Percentiles rank a stretch among this genome's conserved stretches.
Evolutionary conservation across 2,797 vertebrate species (phyloP).

Genomic region (Anniella stebbinsi): DNA sequence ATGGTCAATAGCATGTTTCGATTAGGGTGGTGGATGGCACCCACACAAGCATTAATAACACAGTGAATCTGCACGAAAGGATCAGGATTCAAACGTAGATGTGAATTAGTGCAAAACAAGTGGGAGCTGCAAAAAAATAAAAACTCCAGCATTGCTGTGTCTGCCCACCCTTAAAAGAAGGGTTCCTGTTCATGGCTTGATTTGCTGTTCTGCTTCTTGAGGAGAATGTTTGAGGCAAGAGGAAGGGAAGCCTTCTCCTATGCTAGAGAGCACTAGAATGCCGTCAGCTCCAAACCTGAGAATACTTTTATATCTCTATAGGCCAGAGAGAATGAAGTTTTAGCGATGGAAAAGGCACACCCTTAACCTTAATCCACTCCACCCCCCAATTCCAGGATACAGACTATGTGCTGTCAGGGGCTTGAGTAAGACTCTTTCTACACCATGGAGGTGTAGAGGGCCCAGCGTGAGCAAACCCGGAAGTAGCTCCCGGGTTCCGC

Average conservation of each 20-base stretch:
- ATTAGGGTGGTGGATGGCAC: constrained; percentile 51
- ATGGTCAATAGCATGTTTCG: constrained; percentile 65
- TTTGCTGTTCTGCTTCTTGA: background rate
- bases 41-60: constrained; percentile 51
- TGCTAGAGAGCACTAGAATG: background rate
- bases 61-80: background rate
- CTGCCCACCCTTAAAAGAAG: background rate
- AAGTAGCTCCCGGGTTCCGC: no score
- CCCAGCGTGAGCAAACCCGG: no score
- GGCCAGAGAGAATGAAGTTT: background rate
- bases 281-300: background rate
- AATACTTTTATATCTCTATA: background rate
- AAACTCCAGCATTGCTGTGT: background rate
- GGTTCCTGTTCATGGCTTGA: background rate
- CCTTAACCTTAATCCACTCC: background rate
- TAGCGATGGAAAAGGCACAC: background rate
- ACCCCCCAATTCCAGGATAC: background rate
- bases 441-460: no score
- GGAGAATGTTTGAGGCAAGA: background rate
- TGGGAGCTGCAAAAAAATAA: background rate
- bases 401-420: background rate
- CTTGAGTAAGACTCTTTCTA: background rate
- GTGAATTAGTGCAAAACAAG: constrained; percentile 46
- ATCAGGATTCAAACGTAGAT: background rate
- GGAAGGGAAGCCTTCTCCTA: background rate